Evolutionary conservation across 1,140 invertebrate species (phyloP), one percentile per base, ranked within the genome.

Genomic region (Drosophila kanapiae): DNA sequence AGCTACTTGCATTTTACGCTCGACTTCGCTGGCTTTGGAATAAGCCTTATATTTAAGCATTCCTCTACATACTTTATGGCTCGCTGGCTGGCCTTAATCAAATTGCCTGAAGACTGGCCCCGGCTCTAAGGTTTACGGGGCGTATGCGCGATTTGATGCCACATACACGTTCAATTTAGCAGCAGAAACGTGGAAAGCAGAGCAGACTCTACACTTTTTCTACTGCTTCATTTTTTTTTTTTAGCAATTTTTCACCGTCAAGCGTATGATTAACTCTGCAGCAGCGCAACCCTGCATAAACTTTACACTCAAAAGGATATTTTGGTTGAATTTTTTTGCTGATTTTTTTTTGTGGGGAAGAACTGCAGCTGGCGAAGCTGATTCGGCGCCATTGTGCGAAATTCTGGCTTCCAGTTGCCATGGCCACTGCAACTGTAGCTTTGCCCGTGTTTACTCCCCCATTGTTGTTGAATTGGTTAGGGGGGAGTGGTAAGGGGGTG

Each of bases 81-180:
- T 74, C 33, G 61, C 42, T 68, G 42, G 61, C 42, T 68, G 42
- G 75, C 78, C 74, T 51, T 82, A 82, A 82, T 82, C 65, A 85
- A 86, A 85, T 82, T 58, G 78, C 64, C 57, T 48, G 64, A 61
- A 53, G 61, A 78, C 75, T 69, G 45, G 37, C 5, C 40, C 40
- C 23, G 31, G 10, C 18, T 35, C 3, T 8, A 23, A 27, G 48
- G 42, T n/a, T 68, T 76, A 76, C 75, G 37, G 47, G 75, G 79
- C 83, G 69, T 86, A 86, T 86, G 69, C 58, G 83, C 79, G 75
- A 87, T 86, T 78, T 87, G 53, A 33, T 35, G 53, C 40, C 64
- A 45, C 69, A 72, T 49, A 58, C 76, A 83, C 58, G 45, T 59
- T 56, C 53, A 78, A 76, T 68, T 65, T 77, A 70, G 58, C 76